phyloP scores from a whole-genome alignment of 2,113 vertebrate genomes.

The Sceloporus undulatus region DNA sequence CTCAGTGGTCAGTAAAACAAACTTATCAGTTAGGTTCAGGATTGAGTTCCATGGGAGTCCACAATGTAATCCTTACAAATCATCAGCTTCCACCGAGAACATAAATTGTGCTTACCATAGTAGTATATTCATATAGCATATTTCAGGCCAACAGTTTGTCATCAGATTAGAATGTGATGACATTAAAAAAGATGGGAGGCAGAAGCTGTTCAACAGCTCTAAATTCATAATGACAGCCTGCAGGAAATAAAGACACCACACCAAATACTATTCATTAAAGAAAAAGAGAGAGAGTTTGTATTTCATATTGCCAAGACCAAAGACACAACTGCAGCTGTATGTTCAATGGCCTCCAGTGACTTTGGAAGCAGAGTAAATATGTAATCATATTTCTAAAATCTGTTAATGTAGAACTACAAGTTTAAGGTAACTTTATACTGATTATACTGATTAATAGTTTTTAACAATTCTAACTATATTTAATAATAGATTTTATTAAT shows the following conservation, averaged over 20 bases:
- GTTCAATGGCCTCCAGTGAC: conserved; percentile 45
- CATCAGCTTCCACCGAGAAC: conserved; percentile 56
- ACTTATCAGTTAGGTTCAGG: conserved; percentile 33
- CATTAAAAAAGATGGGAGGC: conserved; percentile 66
- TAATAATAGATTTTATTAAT: background rate
- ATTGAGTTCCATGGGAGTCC: conserved; percentile 56
- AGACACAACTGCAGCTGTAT: conserved; percentile 47
- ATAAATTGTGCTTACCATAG: conserved; percentile 60
- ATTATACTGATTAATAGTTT: background rate
- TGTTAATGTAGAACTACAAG: conserved; percentile 49
- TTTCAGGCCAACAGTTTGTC: conserved; percentile 67
- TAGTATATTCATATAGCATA: conserved; percentile 55
- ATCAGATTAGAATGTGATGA: conserved; percentile 67
- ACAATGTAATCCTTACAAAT: conserved; percentile 58
- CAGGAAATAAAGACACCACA: conserved; percentile 52
- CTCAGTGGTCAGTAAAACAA: conserved; percentile 56
- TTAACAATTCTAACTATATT: background rate
- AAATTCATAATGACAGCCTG: conserved; percentile 49
- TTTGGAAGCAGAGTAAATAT: conserved; percentile 30
- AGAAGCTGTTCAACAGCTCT: conserved; percentile 57
- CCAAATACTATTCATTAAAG: conserved; percentile 51
- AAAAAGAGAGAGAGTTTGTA: background rate
- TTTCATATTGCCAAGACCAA: conserved; percentile 55
- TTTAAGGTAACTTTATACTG: background rate
- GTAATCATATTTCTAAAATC: conserved; percentile 30